Conservation (phyloP, 2,113 vertebrate species). For the Tetraodon nigroviridis region DNA sequence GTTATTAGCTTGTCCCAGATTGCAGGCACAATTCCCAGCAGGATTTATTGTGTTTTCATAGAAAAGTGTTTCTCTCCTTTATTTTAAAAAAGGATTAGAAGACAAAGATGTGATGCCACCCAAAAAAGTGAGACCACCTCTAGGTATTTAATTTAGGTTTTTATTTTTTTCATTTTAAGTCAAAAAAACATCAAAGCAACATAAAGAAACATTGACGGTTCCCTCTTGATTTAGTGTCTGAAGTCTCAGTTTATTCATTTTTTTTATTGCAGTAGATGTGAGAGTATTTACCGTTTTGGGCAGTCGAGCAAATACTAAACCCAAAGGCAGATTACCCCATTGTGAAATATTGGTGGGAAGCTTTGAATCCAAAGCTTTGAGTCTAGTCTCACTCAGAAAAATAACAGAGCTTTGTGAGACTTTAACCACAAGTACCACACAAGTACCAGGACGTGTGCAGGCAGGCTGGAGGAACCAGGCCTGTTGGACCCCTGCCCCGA, state of each 20-base stretch:
- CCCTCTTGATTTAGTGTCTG: not conserved
- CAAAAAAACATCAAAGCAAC: too few relatives aligned
- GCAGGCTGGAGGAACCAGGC: too few relatives aligned
- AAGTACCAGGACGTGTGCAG: too few relatives aligned
- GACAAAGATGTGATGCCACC: slow-evolving; percentile 49
- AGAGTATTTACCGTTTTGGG: not conserved
- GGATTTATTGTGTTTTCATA: slow-evolving; percentile 54
- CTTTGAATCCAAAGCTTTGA: too few relatives aligned
- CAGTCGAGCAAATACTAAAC: not conserved
- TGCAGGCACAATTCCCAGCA: slow-evolving; percentile 47
- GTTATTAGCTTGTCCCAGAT: slow-evolving; percentile 61
- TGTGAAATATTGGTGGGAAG: too few relatives aligned
- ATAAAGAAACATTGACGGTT: too few relatives aligned
- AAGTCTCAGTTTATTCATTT: not conserved
- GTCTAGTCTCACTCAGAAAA: too few relatives aligned
- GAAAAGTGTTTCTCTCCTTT: slow-evolving; percentile 40
- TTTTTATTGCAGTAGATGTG: not conserved
- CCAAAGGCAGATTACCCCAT: not conserved
- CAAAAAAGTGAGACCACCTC: not conserved
- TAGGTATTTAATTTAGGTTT: not conserved
- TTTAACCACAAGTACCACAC: too few relatives aligned
- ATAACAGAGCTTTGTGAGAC: too few relatives aligned
- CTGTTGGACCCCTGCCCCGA: too few relatives aligned
- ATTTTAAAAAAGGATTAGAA: slow-evolving; percentile 66
- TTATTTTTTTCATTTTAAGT: not conserved